Base-by-base conservation (phyloP, 2,113 vertebrate genomes). In the Lagopus leucura region DNA sequence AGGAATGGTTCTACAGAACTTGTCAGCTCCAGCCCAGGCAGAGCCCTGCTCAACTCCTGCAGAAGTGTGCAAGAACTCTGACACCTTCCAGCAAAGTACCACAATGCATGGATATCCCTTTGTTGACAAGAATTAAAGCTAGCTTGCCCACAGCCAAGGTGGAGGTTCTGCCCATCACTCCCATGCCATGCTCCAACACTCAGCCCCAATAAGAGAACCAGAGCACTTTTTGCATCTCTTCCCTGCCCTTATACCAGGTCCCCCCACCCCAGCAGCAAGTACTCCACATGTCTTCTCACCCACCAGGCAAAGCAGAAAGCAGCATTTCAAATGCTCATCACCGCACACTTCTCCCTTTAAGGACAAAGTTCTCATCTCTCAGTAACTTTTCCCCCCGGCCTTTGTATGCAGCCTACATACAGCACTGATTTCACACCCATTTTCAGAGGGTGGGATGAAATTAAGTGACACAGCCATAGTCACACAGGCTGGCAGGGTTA, bases 401-500 rank as follows among this genome's bases (percentile, higher is more conserved):
- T 76, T 78, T n/a, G 45, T 58, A 25, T n/a, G 75, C 69, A 8
- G 2, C 32, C 72, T 78, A 52, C 93, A 94, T 57, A 40, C 71
- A 91, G 93, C 86, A 82, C 43, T 57, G 77, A 94, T 96, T 95
- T 94, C 92, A 88, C 86, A 86, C 65, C 57, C 88, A 21, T 90
- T 92, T 93, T 50, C 87, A 70, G 88, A 89, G 66, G 90, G 79
- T 66, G 90, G 90, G 90, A 79, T n/a, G 50, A 90, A 93, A 92
- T 94, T 89, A 94, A 93, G 42, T 77, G 83, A 93, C 92, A 93
- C 10, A 36, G 88, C 79, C 67, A 43, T 1, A 55, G 81, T 73
- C 89, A 90, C 88, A 90, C 32, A 85, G 60, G 34, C 61, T 48
- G 64, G 77, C 70, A 92, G 28, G 48, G 30, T 38, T 76, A 65